Percentiles rank a stretch among this genome's conserved stretches.
phyloP scores from a whole-genome alignment of 2,888 invertebrate genomes.

The Baccha elongata region DNA sequence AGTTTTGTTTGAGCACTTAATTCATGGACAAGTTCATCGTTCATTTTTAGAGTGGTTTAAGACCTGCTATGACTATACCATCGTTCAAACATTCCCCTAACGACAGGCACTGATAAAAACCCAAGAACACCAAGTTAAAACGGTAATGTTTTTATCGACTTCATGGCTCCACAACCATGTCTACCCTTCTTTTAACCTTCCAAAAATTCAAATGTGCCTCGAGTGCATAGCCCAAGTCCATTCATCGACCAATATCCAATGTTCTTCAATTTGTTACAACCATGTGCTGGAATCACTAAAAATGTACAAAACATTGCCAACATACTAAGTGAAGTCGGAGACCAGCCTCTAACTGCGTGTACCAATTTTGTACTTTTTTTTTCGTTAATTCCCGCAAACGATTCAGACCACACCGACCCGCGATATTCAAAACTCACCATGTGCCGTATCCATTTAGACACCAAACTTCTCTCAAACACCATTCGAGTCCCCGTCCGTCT shows the following conservation, averaged over 20 bases:
- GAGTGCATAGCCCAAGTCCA: slow-evolving; percentile 9
- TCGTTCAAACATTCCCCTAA: too few relatives aligned
- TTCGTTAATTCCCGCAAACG: background rate
- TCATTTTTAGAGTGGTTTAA: too few relatives aligned
- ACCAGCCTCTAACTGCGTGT: slow-evolving; percentile 48
- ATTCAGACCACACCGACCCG: slow-evolving; percentile 58
- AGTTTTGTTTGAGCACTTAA: too few relatives aligned
- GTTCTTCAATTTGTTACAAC: slow-evolving; percentile 56
- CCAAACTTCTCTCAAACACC: slow-evolving; percentile 34
- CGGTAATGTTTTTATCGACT: too few relatives aligned
- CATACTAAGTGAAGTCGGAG: slow-evolving; percentile 54
- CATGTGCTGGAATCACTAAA: slow-evolving; percentile 49
- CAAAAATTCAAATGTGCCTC: slow-evolving; percentile 40
- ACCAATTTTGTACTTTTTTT: background rate
- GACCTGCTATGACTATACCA: too few relatives aligned
- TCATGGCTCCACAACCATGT: too few relatives aligned
- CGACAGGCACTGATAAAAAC: too few relatives aligned
- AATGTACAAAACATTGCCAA: slow-evolving; percentile 46
- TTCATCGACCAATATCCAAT: background rate
- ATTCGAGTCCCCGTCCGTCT: slow-evolving; percentile 33
- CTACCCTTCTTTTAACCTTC: too few relatives aligned
- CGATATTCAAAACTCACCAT: slow-evolving; percentile 59
- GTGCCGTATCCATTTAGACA: slow-evolving; percentile 64
- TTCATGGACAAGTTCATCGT: too few relatives aligned
- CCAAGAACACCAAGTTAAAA: too few relatives aligned